These are phyloP conservation scores for Nomada hirtipes DNA, from an alignment of 2,888 invertebrate genomes.

Conservation along the genomic window DNA sequence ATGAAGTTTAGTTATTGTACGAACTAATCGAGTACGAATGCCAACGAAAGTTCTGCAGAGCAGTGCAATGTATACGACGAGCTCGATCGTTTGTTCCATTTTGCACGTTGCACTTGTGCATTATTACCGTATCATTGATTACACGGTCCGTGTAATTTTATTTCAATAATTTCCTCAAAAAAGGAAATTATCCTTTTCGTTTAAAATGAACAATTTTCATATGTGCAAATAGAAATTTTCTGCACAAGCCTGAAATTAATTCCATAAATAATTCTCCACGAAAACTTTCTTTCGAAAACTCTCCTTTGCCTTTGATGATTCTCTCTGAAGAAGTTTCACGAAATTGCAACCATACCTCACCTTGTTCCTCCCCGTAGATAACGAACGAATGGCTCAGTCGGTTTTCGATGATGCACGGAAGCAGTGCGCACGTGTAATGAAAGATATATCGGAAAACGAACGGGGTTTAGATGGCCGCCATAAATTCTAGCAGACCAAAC, in stretches of 20 bases:
- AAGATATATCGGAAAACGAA: slow-evolving; percentile 24
- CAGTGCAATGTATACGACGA: too few species aligned
- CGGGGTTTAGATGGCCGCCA: slow-evolving; percentile 12
- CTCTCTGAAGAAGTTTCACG: not conserved
- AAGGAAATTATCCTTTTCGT: too few species aligned
- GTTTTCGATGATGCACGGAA: slow-evolving; percentile 5
- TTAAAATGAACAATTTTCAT: too few species aligned
- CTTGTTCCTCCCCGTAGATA: not conserved
- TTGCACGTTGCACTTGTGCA: too few species aligned
- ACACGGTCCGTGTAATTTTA: too few species aligned
- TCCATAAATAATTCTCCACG: not conserved
- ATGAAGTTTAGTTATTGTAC: not conserved
- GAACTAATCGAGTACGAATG: not conserved
- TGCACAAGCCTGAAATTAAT: too few species aligned
- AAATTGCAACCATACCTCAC: not conserved
- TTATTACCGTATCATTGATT: too few species aligned
- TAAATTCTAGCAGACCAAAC: slow-evolving; percentile 21
- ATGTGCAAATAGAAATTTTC: too few species aligned
- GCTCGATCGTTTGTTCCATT: too few species aligned
- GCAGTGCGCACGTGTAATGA: slow-evolving; percentile 5
- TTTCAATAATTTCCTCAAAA: too few species aligned
- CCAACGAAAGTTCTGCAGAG: too few species aligned
- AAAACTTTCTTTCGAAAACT: not conserved
- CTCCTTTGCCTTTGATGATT: not conserved
- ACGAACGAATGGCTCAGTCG: not conserved